These are phyloP conservation scores for Zapus hudsonius DNA, from an alignment of 2,113 vertebrate genomes.

Conservation along the genomic window DNA sequence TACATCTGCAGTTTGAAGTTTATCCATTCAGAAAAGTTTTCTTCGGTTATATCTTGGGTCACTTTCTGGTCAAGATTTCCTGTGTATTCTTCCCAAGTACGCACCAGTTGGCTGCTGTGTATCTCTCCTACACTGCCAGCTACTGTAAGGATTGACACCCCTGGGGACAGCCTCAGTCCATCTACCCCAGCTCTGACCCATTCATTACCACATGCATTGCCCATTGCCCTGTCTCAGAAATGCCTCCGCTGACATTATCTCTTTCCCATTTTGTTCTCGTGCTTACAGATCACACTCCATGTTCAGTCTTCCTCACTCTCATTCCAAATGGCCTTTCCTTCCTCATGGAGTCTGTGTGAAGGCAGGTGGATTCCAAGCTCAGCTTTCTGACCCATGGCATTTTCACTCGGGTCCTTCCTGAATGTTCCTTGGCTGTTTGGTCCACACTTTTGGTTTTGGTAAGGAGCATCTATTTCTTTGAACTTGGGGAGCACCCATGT, in stretches of 20 bases:
- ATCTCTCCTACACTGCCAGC: fast-evolving
- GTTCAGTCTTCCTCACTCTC: not conserved
- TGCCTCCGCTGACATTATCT: not conserved
- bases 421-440: not conserved
- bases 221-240: not conserved
- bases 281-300: too few relatives aligned
- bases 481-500: not conserved
- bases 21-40: not conserved
- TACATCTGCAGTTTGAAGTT: not conserved
- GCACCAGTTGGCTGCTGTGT: fast-evolving
- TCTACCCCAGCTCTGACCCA: fast-evolving
- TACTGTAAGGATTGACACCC: not conserved
- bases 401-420: not conserved
- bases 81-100: not conserved
- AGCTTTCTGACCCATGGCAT: not conserved
- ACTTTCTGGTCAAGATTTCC: not conserved
- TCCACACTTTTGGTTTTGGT: not conserved
- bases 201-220: too few relatives aligned
- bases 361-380: not conserved
- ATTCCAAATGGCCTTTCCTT: not conserved
- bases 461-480: too few relatives aligned
- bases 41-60: not conserved
- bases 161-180: fast-evolving
- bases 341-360: not conserved
- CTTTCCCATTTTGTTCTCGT: not conserved